Evolutionary conservation across 2,888 invertebrate species (phyloP), one percentile per base, ranked within the genome.

Genomic region (Tinea semifulvella): DNA sequence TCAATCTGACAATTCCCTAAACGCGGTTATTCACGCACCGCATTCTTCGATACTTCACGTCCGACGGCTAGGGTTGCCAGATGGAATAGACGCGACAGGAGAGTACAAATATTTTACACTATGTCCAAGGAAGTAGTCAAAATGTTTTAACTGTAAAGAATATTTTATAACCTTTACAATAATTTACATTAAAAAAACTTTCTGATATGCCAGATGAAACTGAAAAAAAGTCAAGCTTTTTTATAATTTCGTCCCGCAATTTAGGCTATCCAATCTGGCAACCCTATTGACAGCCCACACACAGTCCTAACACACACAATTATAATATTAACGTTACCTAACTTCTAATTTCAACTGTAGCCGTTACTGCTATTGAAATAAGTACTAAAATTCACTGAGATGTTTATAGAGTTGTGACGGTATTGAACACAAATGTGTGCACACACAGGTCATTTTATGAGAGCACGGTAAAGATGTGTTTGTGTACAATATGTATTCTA

Each of bases 401-500:
- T 43, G 42, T 28, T 13, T 11, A 2, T 31, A 5, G n/a, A 45
- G 35, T 51, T 64, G 60, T 45, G 57, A 45, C 54, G 48, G 36
- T 61, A 65, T 53, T 47, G 43, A 25, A 48, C 50, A 53, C 53
- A 25, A 56, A 53, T 49, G 53, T 51, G 49, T 50, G 52, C 50
- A 63, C 74, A 68, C 72, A 73, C 63, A 68, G 61, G 62, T 60
- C 63, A 63, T 67, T 68, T 6, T 67, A 67, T 63, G 65, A 68
- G 66, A 60, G 65, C 68, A 65, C 68, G 66, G 18, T 68, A 69
- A 70, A 61, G 68, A 68, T 58, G 65, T 68, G 65, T 63, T 47
- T 63, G 72, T 75, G 70, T 72, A 76, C 73, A 73, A 69, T 74
- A 73, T 75, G 75, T 61, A 68, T 71, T 73, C 72, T 76, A 74